Evolutionary conservation across 2,113 vertebrate species (phyloP), one percentile per base, ranked within the genome.

Genomic region (Crotophaga sulcirostris): DNA sequence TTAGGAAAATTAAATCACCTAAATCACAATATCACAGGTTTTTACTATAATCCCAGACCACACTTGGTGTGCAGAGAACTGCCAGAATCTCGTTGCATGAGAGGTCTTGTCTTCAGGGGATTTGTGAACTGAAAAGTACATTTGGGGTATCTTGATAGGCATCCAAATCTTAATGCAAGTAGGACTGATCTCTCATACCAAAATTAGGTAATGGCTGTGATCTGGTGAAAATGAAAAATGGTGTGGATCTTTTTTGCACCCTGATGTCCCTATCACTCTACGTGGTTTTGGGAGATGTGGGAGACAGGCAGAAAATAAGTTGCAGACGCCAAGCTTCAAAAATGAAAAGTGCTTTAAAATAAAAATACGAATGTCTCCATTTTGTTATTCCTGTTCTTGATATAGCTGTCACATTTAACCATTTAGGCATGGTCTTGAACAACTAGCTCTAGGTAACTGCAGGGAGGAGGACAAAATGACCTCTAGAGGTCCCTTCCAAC

Each of bases 311-410:
- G 51, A 74, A 74, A 82, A 59, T 29, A 42, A 88, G 2, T 31
- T 58, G 17, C 12, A 76, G 29, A 15, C 58, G 10, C 16, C 33
- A 49, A 44, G 10, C 63, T 92, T 63, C 15, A 10, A 60, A 90
- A 56, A 38, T 2, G 6, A 69, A 38, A 11, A 3, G 2, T 20
- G 3, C 10, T 62, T 69, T 28, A 59, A 74, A 93, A 47, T 33
- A 52, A 38, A 20, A 51, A 31, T n/a, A 21, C 4, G 18, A 8
- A 7, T 6, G 11, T 62, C 13, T 45, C 2, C 0, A 3, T 52
- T 77, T 69, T 80, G 31, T 1, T 17, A 40, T 54, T 84, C 1
- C 4, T 62, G 5, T 3, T 42, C 36, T 84, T 78, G 33, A 28
- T 55, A n/a, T 29, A 29, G 19, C 55, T 80, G 5, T 45, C 33